Conservation (phyloP, 2,113 vertebrate genomes). For the Lucifuga dentata region DNA sequence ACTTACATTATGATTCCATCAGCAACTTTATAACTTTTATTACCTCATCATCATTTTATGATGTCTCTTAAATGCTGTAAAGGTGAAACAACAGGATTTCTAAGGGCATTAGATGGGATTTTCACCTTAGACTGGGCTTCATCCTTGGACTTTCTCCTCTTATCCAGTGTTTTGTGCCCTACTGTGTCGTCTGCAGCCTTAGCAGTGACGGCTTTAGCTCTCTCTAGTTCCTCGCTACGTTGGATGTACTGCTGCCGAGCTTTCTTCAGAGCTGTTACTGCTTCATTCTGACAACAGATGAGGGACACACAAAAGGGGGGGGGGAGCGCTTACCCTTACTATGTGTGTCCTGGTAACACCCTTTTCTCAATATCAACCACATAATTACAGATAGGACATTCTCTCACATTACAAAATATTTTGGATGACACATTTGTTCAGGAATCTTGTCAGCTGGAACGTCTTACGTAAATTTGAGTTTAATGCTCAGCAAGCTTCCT, state of each 20-base stretch:
- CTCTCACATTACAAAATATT: background rate
- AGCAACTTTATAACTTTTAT: too few species aligned
- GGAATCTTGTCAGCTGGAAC: background rate
- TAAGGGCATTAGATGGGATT: background rate
- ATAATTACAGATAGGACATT: background rate
- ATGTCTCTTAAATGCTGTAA: too few species aligned
- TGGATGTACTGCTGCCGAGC: constrained; percentile 89
- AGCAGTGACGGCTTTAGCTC: constrained; percentile 81
- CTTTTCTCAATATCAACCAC: background rate
- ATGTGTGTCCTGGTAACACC: background rate
- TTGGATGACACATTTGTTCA: background rate
- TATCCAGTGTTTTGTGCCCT: constrained; percentile 88
- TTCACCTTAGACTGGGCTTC: constrained; percentile 89
- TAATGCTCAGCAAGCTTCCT: background rate
- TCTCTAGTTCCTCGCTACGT: constrained; percentile 90
- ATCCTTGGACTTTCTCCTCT: constrained; percentile 88
- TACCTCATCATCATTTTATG: too few species aligned
- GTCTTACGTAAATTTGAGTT: constrained; percentile 1
- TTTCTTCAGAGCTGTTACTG: constrained; percentile 84
- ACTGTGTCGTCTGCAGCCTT: constrained; percentile 83
- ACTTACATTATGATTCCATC: too few species aligned
- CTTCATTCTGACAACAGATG: constrained; percentile 82
- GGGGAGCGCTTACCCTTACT: too few species aligned
- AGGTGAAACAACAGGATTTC: too few species aligned
- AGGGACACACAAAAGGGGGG: background rate